Conservation (phyloP, 2,797 vertebrate genomes). For the Lophotriccus pileatus region DNA sequence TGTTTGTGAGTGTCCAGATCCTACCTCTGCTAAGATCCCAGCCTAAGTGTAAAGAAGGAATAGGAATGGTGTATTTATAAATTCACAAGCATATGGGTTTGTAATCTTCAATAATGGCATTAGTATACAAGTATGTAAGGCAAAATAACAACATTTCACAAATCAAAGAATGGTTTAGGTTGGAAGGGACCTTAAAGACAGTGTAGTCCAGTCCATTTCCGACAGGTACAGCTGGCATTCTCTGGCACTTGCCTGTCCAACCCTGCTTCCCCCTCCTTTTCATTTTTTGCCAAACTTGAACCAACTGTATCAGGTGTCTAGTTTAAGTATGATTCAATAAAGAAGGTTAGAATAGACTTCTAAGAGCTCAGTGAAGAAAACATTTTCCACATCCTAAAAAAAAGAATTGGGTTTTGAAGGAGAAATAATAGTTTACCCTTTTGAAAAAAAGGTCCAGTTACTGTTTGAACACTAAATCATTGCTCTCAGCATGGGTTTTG, state of each 20-base stretch:
- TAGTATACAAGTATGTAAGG: fast-evolving
- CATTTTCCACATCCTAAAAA: not conserved
- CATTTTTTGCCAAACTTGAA: not conserved
- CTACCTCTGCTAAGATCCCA: not conserved
- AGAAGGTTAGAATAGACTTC: not conserved
- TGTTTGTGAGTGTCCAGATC: not conserved
- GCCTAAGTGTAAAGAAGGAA: not conserved
- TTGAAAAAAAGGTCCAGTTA: not conserved
- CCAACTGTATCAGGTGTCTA: not conserved
- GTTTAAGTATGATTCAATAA: not conserved
- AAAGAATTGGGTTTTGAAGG: not conserved
- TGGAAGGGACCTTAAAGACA: not conserved
- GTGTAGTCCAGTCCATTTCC: not conserved
- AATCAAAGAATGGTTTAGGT: not conserved
- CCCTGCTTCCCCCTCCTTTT: not conserved
- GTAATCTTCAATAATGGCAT: not conserved
- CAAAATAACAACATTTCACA: not conserved
- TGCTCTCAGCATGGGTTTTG: not conserved
- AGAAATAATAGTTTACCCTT: not conserved
- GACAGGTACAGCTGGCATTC: not conserved
- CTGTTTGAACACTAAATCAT: not conserved
- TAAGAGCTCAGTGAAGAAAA: not conserved
- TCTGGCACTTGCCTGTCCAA: not conserved
- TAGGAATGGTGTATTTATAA: not conserved
- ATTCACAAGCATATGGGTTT: not conserved